Evolutionary conservation across 2,888 invertebrate species (phyloP), one percentile per base, ranked within the genome.

Genomic region (Eristalis pertinax): DNA sequence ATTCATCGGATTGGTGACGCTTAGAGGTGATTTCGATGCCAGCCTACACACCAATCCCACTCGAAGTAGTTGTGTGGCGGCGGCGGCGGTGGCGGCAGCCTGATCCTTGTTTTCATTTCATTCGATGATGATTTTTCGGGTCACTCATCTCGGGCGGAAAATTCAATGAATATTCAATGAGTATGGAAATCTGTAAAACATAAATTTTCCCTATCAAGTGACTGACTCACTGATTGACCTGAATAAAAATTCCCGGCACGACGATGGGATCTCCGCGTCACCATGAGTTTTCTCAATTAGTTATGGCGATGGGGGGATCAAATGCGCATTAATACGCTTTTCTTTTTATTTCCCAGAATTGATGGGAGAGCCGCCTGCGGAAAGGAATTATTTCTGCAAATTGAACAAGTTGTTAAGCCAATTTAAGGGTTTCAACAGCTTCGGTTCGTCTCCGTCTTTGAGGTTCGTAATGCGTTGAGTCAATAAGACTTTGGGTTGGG

Each of bases 91-190:
- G 4, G 26, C 43, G 19, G 8, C 50, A n/a, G 19, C 13, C 62
- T 8, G 10, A 22, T 65, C 35, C 38, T 38, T 65, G 15, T 65
- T 19, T 35, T 13, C 24, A 26, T 32, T 65, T 32, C 56, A 35
- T 75, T 65, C 65, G 63, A 29, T 24, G 72, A 76, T 68, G 58
- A 58, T 50, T 68, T 81, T 74, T 73, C 60, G 65, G 67, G 74
- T 67, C 77, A 60, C 38, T 74, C 81, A 72, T 82, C 35, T 62
- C 43, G 74, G 70, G 26, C 64, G 75, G 75, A 76, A 83, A 83
- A 75, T 67, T 58, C 78, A 70, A 86, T 83, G 79, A 83, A 87
- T 83, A 83, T 87, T 83, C 86, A 79, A 75, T 87, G 79, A 65
- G 19, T 63, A 64, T 62, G 60, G 38, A 72, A 56, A 79, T 78